Evolutionary conservation across 2,113 vertebrate genomes (phyloP).

Genomic region (Grus americana): DNA sequence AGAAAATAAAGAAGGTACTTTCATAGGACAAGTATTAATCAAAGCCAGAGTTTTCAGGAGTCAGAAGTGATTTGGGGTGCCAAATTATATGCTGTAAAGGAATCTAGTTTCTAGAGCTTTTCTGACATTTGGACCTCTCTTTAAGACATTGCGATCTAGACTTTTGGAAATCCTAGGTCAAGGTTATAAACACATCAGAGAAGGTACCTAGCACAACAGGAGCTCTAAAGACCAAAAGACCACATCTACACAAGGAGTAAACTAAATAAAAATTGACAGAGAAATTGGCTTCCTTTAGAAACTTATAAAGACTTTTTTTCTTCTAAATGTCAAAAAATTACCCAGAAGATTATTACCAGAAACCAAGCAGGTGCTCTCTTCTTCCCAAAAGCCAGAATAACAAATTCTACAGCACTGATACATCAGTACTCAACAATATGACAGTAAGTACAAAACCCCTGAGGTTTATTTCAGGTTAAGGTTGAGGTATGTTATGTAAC

Average conservation of each 20-base stretch:
- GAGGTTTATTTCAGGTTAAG: background rate
- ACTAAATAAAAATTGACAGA: background rate
- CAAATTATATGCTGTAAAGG: background rate
- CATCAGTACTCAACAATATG: background rate
- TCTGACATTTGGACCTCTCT: background rate
- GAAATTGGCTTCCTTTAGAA: background rate
- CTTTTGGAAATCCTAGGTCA: background rate
- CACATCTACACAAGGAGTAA: background rate
- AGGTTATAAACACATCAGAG: background rate
- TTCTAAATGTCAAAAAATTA: background rate
- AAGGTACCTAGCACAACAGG: background rate
- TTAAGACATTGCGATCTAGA: background rate
- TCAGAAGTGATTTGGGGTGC: background rate
- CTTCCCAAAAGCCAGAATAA: background rate
- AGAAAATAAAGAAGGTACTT: constrained; percentile 73
- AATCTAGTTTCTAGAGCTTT: background rate
- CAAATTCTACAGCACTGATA: background rate
- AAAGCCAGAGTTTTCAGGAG: background rate
- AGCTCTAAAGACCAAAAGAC: background rate
- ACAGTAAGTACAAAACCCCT: background rate
- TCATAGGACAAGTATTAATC: background rate
- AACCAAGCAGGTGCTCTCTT: background rate
- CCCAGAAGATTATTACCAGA: background rate
- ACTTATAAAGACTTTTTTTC: background rate
- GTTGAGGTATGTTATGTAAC: background rate